Conservation (phyloP, 1,140 invertebrate species). For the Hermetia illucens region DNA sequence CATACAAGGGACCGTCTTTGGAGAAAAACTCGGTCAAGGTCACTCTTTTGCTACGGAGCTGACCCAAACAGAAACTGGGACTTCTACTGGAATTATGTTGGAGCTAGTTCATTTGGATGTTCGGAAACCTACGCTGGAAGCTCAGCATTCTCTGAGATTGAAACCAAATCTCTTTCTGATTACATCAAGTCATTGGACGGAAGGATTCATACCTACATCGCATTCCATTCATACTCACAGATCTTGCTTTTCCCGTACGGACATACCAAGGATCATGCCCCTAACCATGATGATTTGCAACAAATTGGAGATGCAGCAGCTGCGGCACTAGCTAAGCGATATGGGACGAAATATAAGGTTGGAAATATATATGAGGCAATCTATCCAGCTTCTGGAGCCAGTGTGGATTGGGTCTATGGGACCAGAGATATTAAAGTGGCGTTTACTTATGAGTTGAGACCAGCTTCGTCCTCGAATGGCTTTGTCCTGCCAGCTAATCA, state of each 20-base stretch:
- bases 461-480: slow-evolving; percentile 36
- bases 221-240: slow-evolving; percentile 64
- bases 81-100: slow-evolving; percentile 48
- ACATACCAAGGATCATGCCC: slow-evolving; percentile 37
- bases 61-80: slow-evolving; percentile 65
- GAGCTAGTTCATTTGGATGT: slow-evolving; percentile 50
- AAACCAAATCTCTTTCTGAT: slow-evolving; percentile 37
- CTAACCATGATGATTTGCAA: slow-evolving; percentile 44
- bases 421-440: slow-evolving; percentile 43
- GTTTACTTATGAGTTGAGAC: slow-evolving; percentile 57
- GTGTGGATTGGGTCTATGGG: slow-evolving; percentile 53
- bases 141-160: slow-evolving; percentile 55
- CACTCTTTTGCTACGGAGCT: slow-evolving; percentile 41
- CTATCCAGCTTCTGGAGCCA: slow-evolving; percentile 41
- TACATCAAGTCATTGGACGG: slow-evolving; percentile 9
- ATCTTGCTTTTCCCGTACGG: slow-evolving; percentile 57
- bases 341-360: slow-evolving; percentile 45
- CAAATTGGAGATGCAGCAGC: slow-evolving; percentile 42
- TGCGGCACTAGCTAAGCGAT: slow-evolving; percentile 38
- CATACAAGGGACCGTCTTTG: slow-evolving; percentile 49
- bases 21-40: slow-evolving; percentile 54
- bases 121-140: slow-evolving; percentile 53
- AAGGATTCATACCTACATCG: slow-evolving; percentile 33
- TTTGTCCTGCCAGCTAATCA: slow-evolving; percentile 53
- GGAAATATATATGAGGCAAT: slow-evolving; percentile 27